These are phyloP conservation scores for Molothrus aeneus DNA, from an alignment of 2,797 vertebrate genomes.

Conservation along the genomic window DNA sequence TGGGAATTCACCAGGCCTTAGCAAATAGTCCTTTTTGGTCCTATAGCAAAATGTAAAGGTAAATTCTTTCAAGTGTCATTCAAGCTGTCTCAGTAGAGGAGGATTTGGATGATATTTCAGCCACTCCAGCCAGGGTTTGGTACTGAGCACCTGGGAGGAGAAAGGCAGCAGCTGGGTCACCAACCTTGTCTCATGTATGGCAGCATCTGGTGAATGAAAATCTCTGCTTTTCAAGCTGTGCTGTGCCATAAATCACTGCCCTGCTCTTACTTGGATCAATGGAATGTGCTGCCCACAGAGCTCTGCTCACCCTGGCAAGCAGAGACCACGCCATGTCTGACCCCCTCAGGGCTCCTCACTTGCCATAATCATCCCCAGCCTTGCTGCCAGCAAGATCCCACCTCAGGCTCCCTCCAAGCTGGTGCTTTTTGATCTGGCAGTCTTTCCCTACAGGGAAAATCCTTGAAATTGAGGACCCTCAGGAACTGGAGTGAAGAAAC, in stretches of 20 bases:
- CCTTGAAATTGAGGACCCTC: not conserved
- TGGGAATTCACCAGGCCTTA: not conserved
- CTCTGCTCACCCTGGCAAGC: not conserved
- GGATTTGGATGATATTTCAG: not conserved
- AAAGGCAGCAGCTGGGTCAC: not conserved
- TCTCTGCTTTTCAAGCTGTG: not conserved
- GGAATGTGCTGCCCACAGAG: not conserved
- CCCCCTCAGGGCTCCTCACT: not conserved
- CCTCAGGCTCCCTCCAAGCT: not conserved
- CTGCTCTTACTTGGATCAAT: not conserved
- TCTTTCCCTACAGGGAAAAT: not conserved
- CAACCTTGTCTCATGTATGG: not conserved
- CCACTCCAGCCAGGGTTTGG: not conserved
- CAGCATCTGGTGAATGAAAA: not conserved
- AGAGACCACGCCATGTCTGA: fast-evolving
- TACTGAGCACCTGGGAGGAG: not conserved
- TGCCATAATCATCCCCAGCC: not conserved
- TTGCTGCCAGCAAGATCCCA: not conserved
- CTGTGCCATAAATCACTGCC: not conserved
- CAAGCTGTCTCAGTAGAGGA: not conserved
- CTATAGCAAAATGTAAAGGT: not conserved
- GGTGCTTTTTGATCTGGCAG: not conserved
- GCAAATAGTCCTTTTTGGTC: not conserved
- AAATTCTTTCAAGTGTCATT: not conserved
- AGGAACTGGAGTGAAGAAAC: not conserved